Evolutionary conservation across 2,888 invertebrate genomes (phyloP), one percentile per base, ranked within the genome.

Genomic region (Heliconius ethilla): DNA sequence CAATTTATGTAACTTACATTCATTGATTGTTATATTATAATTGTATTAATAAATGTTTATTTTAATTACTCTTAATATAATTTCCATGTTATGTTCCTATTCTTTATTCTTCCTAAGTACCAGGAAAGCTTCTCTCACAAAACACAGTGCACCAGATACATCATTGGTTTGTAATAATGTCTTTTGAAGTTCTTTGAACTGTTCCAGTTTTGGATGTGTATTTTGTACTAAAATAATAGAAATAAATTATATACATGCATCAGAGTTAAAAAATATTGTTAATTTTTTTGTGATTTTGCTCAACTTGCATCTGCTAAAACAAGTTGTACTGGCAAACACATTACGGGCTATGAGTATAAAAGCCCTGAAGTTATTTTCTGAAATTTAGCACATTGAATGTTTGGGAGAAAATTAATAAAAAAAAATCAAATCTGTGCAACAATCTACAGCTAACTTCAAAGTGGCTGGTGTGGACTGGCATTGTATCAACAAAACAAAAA

Each of bases 151-250:
- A 27, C 92, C 92, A 59, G 93, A 90, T 1, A 92, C 83, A 86
- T 94, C 92, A 85, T 91, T 91, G 0, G 89, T 89, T 79, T 91
- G 89, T 78, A 88, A 80, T 66, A 94, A 82, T 81, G 82, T 89
- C 80, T 82, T 88, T 82, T 90, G 88, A 37, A 92, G 78, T 73
- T 91, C 90, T 70, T 91, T 89, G 22, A 87, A 83, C 27, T 82
- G 80, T n/a, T 84, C 82, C 4, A 93, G 82, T 76, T 87, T 89
- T 45, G 94, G 94, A 70, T 86, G 88, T 45, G 87, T 88, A 79
- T 85, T 88, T 27, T 89, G 79, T 82, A 95, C 94, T 94, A 83
- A 92, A 85, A 77, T 67, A 78, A 81, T 70, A 77, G 67, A 81
- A 63, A 22, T 13, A 72, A n/a, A 59, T n/a, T 59, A n/a, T 59